phyloP scores from a whole-genome alignment of 2,888 invertebrate genomes.

The Cosmia pyralina region DNA sequence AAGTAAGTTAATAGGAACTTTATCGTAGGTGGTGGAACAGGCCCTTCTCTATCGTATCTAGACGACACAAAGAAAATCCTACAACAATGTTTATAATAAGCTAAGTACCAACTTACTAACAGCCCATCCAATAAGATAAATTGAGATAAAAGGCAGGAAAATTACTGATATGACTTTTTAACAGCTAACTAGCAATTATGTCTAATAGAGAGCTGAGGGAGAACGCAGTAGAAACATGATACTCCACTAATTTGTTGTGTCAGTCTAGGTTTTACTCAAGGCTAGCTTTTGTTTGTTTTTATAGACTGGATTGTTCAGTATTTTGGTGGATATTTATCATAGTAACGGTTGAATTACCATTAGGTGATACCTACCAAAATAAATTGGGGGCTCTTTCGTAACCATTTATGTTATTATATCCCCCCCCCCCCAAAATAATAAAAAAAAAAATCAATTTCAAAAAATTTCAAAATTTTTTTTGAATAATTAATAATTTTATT shows the following conservation, averaged over 20 bases:
- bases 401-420: too few relatives aligned
- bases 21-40: too few relatives aligned
- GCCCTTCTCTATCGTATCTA: not conserved
- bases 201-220: conserved; percentile 29
- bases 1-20: too few relatives aligned
- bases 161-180: conserved; percentile 54
- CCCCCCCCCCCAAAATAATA: too few relatives aligned
- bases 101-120: not conserved
- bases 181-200: conserved; percentile 47
- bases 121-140: conserved; percentile 32
- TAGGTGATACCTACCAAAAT: too few relatives aligned
- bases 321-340: too few relatives aligned
- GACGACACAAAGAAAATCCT: conserved; percentile 4
- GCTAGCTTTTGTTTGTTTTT: conserved; percentile 45
- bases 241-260: conserved; percentile 44
- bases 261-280: conserved; percentile 43
- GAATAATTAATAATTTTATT: too few relatives aligned
- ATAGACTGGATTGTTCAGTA: not conserved
- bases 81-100: conserved; percentile 1
- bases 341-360: too few relatives aligned
- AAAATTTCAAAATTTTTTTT: too few relatives aligned
- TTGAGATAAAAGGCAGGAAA: conserved; percentile 45
- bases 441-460: too few relatives aligned
- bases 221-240: conserved; percentile 49
- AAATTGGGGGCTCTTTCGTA: too few relatives aligned